A percentile compares a stretch with the other conserved stretches of the same genome.
Evolutionary conservation across 2,113 vertebrate genomes (phyloP).

Genomic region (Strigops habroptila): DNA sequence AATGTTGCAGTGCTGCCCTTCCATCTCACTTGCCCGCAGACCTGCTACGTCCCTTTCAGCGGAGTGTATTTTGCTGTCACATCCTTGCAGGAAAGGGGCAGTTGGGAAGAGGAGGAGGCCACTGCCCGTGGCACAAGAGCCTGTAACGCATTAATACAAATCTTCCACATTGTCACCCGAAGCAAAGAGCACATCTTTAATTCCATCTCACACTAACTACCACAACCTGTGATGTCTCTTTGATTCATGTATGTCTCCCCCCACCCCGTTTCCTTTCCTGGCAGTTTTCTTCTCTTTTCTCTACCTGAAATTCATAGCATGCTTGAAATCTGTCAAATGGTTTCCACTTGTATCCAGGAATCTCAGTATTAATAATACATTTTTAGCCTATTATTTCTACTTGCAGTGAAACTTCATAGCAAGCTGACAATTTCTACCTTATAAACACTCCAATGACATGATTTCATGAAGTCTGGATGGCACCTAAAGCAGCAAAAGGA

Average conservation of each 20-base stretch:
- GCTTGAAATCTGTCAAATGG: not conserved
- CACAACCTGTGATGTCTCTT: not conserved
- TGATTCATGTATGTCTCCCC: not conserved
- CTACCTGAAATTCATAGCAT: not conserved
- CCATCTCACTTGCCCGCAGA: not conserved
- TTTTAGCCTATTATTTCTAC: constrained; percentile 15
- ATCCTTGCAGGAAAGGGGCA: not conserved
- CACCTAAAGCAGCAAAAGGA: not conserved
- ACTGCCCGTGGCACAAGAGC: not conserved
- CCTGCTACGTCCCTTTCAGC: not conserved
- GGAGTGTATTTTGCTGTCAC: not conserved
- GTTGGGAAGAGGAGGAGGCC: not conserved
- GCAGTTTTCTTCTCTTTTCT: not conserved
- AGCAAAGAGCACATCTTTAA: not conserved
- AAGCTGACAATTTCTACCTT: not conserved
- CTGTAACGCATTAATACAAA: not conserved
- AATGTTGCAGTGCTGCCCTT: not conserved
- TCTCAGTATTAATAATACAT: constrained; percentile 29
- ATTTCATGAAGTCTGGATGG: not conserved
- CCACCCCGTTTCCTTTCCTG: not conserved
- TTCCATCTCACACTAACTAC: not conserved
- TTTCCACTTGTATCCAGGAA: constrained; percentile 5
- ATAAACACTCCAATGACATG: not conserved
- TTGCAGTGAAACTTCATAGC: not conserved
- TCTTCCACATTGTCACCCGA: not conserved